A percentile compares a stretch with the other conserved stretches of the same genome.
Conservation (phyloP, 2,888 invertebrate genomes). For the Cantharis lateralis region DNA sequence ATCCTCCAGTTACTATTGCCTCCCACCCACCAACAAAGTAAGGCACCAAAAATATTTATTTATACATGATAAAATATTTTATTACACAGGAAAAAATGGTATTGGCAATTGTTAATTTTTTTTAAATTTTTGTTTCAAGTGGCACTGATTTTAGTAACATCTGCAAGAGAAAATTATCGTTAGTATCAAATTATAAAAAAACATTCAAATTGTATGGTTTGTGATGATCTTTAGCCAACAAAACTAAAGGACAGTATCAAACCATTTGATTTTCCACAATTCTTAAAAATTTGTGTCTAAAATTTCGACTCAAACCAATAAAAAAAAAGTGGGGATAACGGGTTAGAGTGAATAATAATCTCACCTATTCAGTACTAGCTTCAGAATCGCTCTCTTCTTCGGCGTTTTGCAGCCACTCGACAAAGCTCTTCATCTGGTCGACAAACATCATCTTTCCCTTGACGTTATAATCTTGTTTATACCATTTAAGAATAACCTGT, state of each 20-base stretch:
- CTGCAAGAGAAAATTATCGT: conserved; percentile 2
- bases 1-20: conserved; percentile 52
- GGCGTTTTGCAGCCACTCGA: conserved; percentile 96
- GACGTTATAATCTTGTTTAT: conserved; percentile 87
- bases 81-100: conserved; percentile 56
- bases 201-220: conserved; percentile 17
- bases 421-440: conserved; percentile 96
- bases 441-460: conserved; percentile 98
- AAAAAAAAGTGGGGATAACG: not conserved
- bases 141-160: conserved; percentile 49
- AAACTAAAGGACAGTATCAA: conserved; percentile 34
- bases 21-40: conserved; percentile 54
- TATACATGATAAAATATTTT: conserved; percentile 45
- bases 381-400: conserved; percentile 81
- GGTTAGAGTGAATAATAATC: not conserved
- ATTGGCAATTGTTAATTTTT: conserved; percentile 42
- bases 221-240: conserved; percentile 25
- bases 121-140: conserved; percentile 45
- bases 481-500: conserved; percentile 95
- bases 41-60: conserved; percentile 55
- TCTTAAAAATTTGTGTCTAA: not conserved
- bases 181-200: not conserved
- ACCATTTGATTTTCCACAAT: conserved; percentile 24
- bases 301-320: not conserved
- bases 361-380: conserved; percentile 53